Conservation (phyloP, 2,888 invertebrate genomes). For the Crematogaster levior region DNA sequence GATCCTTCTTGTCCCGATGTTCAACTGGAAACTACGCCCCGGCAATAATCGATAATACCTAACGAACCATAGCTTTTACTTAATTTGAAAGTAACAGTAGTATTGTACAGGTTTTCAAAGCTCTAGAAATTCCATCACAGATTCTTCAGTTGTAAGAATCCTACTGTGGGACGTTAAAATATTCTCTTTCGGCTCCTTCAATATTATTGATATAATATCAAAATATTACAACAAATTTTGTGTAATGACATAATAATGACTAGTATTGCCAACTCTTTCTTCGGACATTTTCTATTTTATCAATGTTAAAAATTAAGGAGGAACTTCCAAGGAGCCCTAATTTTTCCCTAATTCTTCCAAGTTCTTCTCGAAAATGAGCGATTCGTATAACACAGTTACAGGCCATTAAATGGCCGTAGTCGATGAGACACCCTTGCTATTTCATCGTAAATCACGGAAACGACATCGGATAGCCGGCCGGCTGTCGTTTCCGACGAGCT, state of each 20-base stretch:
- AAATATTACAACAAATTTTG: no score
- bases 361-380: background rate
- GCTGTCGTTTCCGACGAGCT: conserved; percentile 59
- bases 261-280: background rate
- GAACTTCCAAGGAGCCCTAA: background rate
- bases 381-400: conserved; percentile 21
- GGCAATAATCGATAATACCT: conserved; percentile 27
- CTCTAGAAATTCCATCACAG: background rate
- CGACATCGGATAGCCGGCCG: conserved; percentile 53
- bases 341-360: background rate
- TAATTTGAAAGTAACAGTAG: background rate
- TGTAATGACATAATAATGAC: background rate
- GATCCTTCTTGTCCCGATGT: conserved; percentile 30
- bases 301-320: background rate
- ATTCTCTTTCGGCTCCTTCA: background rate
- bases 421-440: conserved; percentile 39
- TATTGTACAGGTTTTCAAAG: background rate
- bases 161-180: background rate
- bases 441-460: conserved; percentile 68
- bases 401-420: conserved; percentile 41
- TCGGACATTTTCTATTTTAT: background rate
- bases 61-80: conserved; percentile 5
- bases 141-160: background rate
- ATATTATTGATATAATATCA: no score
- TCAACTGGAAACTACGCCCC: background rate